Conservation (phyloP, 2,888 invertebrate species). For the Limnephilus marmoratus region DNA sequence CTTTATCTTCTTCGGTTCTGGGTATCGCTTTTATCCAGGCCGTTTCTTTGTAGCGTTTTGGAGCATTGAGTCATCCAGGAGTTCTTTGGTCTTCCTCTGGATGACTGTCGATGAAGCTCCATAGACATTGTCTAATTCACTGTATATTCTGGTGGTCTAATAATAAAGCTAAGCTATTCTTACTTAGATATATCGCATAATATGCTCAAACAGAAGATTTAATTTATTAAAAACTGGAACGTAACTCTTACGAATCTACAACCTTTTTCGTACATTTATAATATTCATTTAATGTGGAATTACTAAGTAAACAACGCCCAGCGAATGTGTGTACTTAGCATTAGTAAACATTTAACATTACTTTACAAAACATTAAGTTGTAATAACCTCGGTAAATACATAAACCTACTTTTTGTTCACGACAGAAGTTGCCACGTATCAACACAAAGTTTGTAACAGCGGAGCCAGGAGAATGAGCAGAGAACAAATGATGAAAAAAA, state of each 20-base stretch:
- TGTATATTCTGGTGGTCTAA: no score
- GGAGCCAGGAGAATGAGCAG: conserved; percentile 40
- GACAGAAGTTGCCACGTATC: conserved; percentile 13
- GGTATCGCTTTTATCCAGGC: no score
- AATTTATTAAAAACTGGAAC: neutral
- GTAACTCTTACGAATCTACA: neutral
- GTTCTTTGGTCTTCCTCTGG: no score
- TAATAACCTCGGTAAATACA: neutral
- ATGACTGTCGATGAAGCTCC: no score
- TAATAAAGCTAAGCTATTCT: no score
- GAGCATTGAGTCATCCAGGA: no score
- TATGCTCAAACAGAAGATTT: neutral
- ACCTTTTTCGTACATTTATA: neutral
- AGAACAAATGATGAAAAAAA: conserved; percentile 40
- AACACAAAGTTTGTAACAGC: conserved; percentile 32
- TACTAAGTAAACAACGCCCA: neutral
- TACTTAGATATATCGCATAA: no score
- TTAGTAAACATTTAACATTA: neutral
- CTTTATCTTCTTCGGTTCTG: no score
- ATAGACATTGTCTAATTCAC: no score
- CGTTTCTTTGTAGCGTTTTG: no score
- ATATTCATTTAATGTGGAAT: neutral
- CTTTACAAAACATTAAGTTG: conserved; percentile 1
- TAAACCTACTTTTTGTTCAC: neutral
- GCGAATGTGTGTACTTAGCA: neutral